Evolutionary conservation across 2,888 invertebrate species (phyloP).

Genomic region (Drosophila mayaguana): DNA sequence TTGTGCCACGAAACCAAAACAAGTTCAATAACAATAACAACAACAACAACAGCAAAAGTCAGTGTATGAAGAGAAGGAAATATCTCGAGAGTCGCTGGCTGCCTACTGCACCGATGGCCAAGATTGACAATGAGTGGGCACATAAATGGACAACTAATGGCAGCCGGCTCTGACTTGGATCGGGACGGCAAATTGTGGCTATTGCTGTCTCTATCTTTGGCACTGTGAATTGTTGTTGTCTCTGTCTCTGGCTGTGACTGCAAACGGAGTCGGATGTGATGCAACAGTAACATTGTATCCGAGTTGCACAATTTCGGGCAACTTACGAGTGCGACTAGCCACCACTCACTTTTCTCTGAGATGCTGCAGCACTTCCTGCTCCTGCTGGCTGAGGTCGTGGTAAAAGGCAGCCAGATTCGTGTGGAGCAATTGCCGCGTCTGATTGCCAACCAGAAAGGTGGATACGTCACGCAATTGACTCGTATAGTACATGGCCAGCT

Average conservation of each 20-base stretch:
- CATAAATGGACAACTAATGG: conserved; percentile 41
- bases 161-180: conserved; percentile 9
- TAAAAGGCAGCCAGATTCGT: conserved; percentile 88
- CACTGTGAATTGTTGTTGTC: conserved; percentile 7
- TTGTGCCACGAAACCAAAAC: conserved; percentile 42
- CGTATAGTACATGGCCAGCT: conserved; percentile 89
- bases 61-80: conserved; percentile 10
- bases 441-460: conserved; percentile 92
- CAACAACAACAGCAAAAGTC: neutral
- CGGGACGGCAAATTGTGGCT: conserved; percentile 8
- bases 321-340: conserved; percentile 63
- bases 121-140: conserved; percentile 69
- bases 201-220: conserved; percentile 2
- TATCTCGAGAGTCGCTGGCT: conserved; percentile 30
- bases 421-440: conserved; percentile 87
- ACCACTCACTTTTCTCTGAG: conserved; percentile 87
- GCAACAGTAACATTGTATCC: conserved; percentile 79
- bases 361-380: conserved; percentile 87
- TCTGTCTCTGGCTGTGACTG: conserved; percentile 3
- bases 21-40: conserved; percentile 46
- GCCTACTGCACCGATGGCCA: conserved; percentile 80
- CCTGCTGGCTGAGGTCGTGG: conserved; percentile 88
- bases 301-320: conserved; percentile 81
- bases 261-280: conserved; percentile 64
- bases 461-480: conserved; percentile 88